Evolutionary conservation across 2,888 invertebrate species (phyloP).

Genomic region (Frankliniella intonsa): DNA sequence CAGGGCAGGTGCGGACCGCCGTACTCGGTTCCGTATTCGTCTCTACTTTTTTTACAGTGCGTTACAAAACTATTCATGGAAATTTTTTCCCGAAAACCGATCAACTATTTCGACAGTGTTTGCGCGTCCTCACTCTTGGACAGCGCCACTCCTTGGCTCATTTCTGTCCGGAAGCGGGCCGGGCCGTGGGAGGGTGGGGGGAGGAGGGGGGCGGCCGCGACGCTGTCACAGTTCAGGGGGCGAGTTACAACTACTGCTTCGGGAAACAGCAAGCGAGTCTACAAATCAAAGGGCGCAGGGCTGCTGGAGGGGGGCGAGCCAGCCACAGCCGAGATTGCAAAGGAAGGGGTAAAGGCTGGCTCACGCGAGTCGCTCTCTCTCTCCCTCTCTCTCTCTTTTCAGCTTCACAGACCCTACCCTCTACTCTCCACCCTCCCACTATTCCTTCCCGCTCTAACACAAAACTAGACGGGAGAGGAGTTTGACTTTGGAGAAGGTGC

Average conservation of each 20-base stretch:
- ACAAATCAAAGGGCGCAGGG: constrained; percentile 16
- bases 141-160: neutral
- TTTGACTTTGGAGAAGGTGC: constrained; percentile 7
- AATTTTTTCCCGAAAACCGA: neutral
- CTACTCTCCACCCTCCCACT: too few relatives aligned
- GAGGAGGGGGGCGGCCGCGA: neutral
- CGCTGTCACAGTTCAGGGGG: constrained; percentile 16
- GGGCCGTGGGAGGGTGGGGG: neutral
- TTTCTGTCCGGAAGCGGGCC: constrained; percentile 2
- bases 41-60: too few relatives aligned
- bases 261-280: constrained; percentile 21
- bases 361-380: too few relatives aligned
- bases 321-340: neutral
- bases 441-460: neutral
- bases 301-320: neutral
- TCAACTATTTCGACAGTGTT: too few relatives aligned
- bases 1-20: too few relatives aligned
- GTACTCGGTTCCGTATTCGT: too few relatives aligned
- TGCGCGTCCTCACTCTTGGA: too few relatives aligned
- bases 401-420: neutral
- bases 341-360: neutral
- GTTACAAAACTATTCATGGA: too few relatives aligned
- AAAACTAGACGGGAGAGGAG: neutral
- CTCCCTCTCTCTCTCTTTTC: too few relatives aligned
- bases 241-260: constrained; percentile 23